Evolutionary conservation across 2,797 vertebrate genomes (phyloP).

Genomic region (Crocodylus rhombifer): DNA sequence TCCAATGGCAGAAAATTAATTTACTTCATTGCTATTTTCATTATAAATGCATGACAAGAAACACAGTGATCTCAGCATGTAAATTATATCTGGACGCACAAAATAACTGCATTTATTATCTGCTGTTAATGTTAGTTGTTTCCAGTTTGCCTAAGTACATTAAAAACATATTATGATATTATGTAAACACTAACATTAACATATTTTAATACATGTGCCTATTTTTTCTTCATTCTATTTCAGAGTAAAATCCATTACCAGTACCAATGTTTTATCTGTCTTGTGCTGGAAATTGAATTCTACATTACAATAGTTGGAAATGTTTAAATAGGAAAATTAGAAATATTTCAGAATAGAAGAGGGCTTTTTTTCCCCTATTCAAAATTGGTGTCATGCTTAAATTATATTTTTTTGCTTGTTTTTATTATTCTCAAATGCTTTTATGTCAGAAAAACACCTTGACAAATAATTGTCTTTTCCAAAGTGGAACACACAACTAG

Average conservation of each 20-base stretch:
- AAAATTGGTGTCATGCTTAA: constrained; percentile 54
- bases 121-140: constrained; percentile 74
- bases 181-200: constrained; percentile 73
- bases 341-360: constrained; percentile 61
- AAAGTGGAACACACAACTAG: constrained; percentile 6
- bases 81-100: constrained; percentile 63
- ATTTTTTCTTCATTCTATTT: constrained; percentile 71
- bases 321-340: constrained; percentile 70
- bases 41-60: constrained; percentile 67
- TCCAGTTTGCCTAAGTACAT: constrained; percentile 79
- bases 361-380: neutral
- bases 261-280: constrained; percentile 71
- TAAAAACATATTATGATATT: constrained; percentile 81
- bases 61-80: constrained; percentile 66
- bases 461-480: neutral
- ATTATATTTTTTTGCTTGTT: constrained; percentile 47
- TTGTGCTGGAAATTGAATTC: constrained; percentile 76
- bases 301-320: constrained; percentile 71
- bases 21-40: constrained; percentile 60
- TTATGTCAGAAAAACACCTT: neutral
- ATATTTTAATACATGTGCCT: constrained; percentile 69
- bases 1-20: constrained; percentile 51
- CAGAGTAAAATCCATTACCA: constrained; percentile 79
- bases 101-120: constrained; percentile 76
- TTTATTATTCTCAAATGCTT: constrained; percentile 30